A percentile compares a stretch with the other conserved stretches of the same genome.
Evolutionary conservation across 2,113 vertebrate genomes (phyloP).

Genomic region (Tonatia bakeri): DNA sequence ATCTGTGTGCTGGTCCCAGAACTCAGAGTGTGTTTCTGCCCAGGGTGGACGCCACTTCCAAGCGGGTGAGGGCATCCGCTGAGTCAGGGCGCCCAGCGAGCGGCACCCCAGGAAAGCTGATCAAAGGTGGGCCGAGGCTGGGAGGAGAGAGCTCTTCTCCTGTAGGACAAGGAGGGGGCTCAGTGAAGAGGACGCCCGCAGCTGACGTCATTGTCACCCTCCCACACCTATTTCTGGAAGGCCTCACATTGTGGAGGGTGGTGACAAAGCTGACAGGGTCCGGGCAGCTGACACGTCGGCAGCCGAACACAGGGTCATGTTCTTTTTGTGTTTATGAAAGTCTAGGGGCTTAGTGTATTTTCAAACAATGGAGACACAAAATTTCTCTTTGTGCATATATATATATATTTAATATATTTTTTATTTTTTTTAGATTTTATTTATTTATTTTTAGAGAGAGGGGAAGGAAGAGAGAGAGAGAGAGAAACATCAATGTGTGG

Average conservation of each 20-base stretch:
- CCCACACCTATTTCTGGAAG: slow-evolving; percentile 14
- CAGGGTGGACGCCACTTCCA: too few relatives aligned
- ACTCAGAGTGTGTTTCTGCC: accelerated
- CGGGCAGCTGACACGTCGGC: not conserved
- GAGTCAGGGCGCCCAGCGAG: not conserved
- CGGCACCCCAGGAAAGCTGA: not conserved
- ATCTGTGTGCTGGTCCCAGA: not conserved
- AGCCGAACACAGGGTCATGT: not conserved
- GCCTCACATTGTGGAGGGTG: not conserved
- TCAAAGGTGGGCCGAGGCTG: not conserved
- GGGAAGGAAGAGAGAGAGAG: too few relatives aligned
- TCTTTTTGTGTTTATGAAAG: not conserved
- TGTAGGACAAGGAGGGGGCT: not conserved
- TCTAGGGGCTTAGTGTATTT: not conserved
- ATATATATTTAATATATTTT: too few relatives aligned
- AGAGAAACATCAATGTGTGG: too few relatives aligned
- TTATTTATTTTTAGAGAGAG: too few relatives aligned
- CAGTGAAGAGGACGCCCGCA: not conserved
- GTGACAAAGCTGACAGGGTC: not conserved
- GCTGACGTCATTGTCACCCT: not conserved
- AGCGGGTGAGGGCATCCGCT: not conserved
- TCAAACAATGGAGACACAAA: not conserved
- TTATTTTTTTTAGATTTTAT: too few relatives aligned
- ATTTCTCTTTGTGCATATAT: not conserved
- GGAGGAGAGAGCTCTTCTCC: too few relatives aligned